A percentile compares a stretch with the other conserved stretches of the same genome.
These are phyloP conservation scores for Dicranocentrus wangi DNA, from an alignment of 2,888 invertebrate species.

Conservation along the genomic window DNA sequence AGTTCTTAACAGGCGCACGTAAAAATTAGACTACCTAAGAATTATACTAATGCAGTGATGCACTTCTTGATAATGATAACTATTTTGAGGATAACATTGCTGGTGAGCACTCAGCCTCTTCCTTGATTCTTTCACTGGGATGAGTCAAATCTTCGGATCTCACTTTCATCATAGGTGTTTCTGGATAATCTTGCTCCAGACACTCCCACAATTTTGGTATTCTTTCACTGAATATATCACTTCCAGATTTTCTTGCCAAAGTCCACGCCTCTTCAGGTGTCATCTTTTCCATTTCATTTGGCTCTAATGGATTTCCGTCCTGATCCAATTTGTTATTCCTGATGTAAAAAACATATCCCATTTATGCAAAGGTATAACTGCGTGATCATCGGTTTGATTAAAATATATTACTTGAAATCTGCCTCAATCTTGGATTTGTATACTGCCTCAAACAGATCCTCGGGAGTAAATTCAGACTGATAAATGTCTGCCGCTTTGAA, in stretches of 20 bases:
- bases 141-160: slow-evolving; percentile 35
- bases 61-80: too few relatives aligned
- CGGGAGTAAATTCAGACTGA: slow-evolving; percentile 87
- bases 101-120: too few relatives aligned
- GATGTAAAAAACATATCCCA: background rate
- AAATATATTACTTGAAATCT: slow-evolving; percentile 77
- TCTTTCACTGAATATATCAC: slow-evolving; percentile 81
- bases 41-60: too few relatives aligned
- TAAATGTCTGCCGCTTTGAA: slow-evolving; percentile 85
- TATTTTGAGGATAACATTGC: too few relatives aligned
- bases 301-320: slow-evolving; percentile 82
- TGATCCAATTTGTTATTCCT: slow-evolving; percentile 82
- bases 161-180: background rate
- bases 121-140: slow-evolving; percentile 35
- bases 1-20: too few relatives aligned
- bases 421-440: slow-evolving; percentile 86
- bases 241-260: slow-evolving; percentile 84
- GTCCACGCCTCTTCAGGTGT: slow-evolving; percentile 83
- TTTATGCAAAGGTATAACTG: background rate
- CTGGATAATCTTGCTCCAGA: slow-evolving; percentile 51
- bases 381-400: background rate
- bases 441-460: slow-evolving; percentile 86
- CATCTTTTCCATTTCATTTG: slow-evolving; percentile 83
- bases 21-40: too few relatives aligned
- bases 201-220: slow-evolving; percentile 70